These are phyloP conservation scores for Nephila pilipes DNA, from an alignment of 1,140 invertebrate genomes.

Conservation along the genomic window DNA sequence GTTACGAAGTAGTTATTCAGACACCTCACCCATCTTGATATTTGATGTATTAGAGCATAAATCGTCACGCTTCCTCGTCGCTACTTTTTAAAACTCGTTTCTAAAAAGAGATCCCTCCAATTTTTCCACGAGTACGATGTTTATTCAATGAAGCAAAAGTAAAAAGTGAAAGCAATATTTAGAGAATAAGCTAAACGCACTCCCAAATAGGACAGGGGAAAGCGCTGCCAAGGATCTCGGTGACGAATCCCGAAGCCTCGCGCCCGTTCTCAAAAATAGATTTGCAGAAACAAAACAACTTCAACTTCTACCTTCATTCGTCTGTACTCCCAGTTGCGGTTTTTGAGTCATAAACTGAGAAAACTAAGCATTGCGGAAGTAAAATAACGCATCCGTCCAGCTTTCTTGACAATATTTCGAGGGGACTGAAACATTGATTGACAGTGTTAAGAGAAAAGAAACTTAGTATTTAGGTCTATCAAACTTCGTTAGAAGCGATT, in stretches of 20 bases:
- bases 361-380: background rate
- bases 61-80: background rate
- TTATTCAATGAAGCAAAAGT: constrained; percentile 67
- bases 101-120: constrained; percentile 51
- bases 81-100: constrained; percentile 1
- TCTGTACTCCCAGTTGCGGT: background rate
- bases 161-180: constrained; percentile 54
- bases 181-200: constrained; percentile 45
- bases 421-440: too few species aligned
- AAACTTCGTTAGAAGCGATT: too few species aligned
- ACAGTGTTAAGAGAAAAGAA: too few species aligned
- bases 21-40: background rate
- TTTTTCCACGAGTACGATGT: constrained; percentile 60
- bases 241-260: constrained; percentile 67
- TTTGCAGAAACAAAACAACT: constrained; percentile 38
- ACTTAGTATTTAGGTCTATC: too few species aligned
- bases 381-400: background rate
- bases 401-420: too few species aligned
- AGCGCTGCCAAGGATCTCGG: constrained; percentile 52
- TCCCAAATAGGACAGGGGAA: constrained; percentile 64
- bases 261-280: constrained; percentile 65
- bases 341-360: background rate
- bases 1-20: background rate
- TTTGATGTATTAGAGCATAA: background rate
- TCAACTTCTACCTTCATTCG: constrained; percentile 1